Percentiles rank a stretch among this genome's conserved stretches.
phyloP scores from a whole-genome alignment of 2,113 vertebrate genomes.

The Gulo gulo region DNA sequence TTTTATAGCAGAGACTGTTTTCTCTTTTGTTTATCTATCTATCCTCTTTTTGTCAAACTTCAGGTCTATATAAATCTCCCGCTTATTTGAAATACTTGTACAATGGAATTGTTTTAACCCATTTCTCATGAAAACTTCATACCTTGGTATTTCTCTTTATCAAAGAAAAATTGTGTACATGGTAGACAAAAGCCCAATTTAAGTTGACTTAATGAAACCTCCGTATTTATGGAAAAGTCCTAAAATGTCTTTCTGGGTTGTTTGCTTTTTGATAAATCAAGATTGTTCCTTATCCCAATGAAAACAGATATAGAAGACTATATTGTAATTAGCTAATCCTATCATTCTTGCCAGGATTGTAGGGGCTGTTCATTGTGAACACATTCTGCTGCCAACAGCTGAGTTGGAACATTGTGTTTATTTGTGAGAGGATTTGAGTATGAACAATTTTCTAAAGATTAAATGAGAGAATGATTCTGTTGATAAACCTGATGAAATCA shows the following conservation, averaged over 20 bases:
- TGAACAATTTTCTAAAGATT: constrained; percentile 67
- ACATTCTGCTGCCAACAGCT: constrained; percentile 65
- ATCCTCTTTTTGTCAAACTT: neutral
- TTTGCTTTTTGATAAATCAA: constrained; percentile 60
- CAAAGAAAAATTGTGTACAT: constrained; percentile 7
- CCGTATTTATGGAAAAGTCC: constrained; percentile 9
- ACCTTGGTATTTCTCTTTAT: constrained; percentile 29
- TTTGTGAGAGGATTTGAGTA: constrained; percentile 62
- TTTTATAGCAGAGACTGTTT: neutral
- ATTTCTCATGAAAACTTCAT: constrained; percentile 25
- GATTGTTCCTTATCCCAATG: constrained; percentile 50
- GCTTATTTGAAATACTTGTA: neutral
- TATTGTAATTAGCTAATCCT: constrained; percentile 64
- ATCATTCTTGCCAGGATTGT: constrained; percentile 54
- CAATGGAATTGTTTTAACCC: constrained; percentile 12
- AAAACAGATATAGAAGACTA: constrained; percentile 56
- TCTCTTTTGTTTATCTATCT: neutral
- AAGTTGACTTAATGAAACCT: constrained; percentile 1
- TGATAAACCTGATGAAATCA: constrained; percentile 43
- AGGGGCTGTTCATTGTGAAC: constrained; percentile 67
- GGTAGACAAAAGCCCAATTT: neutral
- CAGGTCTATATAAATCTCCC: neutral
- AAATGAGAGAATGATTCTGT: constrained; percentile 58
- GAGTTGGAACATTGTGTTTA: constrained; percentile 70
- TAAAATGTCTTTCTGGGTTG: constrained; percentile 37